Evolutionary conservation across 1,140 invertebrate species (phyloP).

Genomic region (Macrobrachium rosenbergii): DNA sequence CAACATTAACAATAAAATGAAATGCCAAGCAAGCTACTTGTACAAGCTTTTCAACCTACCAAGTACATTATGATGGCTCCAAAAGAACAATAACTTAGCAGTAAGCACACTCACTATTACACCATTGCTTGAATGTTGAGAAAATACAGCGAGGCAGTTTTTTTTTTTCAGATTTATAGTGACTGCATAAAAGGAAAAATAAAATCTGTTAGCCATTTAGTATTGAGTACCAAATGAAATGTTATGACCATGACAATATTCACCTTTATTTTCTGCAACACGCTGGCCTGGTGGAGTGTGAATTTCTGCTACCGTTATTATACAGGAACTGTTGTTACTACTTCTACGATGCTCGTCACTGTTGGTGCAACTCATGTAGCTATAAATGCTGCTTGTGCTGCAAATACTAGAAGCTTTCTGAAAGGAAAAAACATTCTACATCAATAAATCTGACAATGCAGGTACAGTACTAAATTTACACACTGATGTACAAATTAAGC

Average conservation of each 20-base stretch:
- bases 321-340: conserved; percentile 24
- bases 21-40: no score
- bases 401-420: neutral
- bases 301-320: conserved; percentile 53
- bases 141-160: no score
- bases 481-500: no score
- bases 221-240: neutral
- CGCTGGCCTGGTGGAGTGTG: conserved; percentile 5
- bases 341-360: conserved; percentile 3
- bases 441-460: neutral
- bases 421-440: neutral
- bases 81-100: no score
- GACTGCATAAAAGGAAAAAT: neutral
- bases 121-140: no score
- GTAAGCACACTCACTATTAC: no score
- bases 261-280: neutral
- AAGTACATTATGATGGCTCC: no score
- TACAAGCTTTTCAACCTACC: no score
- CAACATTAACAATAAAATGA: no score
- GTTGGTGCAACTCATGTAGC: neutral
- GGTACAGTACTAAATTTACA: neutral
- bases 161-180: no score
- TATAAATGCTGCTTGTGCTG: neutral
- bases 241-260: no score
- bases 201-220: neutral